phyloP scores from a whole-genome alignment of 2,888 invertebrate genomes.

The Nephrotoma guestfalica region DNA sequence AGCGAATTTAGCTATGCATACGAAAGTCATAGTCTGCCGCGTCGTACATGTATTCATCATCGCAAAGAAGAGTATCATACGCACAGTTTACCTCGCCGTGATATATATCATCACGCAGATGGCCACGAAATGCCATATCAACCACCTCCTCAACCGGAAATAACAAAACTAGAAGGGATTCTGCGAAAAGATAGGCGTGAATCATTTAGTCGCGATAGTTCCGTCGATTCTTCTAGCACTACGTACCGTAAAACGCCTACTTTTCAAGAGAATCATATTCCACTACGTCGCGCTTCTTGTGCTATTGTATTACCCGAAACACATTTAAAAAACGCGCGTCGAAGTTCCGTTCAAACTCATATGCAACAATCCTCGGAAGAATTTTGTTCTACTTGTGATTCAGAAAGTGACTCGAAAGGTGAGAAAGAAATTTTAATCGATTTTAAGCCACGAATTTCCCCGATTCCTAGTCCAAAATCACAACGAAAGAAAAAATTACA shows the following conservation, averaged over 20 bases:
- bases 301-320: slow-evolving; percentile 12
- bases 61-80: slow-evolving; percentile 26
- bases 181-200: background rate
- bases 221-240: slow-evolving; percentile 10
- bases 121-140: background rate
- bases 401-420: slow-evolving; percentile 11
- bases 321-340: slow-evolving; percentile 3
- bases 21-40: slow-evolving; percentile 30
- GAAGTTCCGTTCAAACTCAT: slow-evolving; percentile 22
- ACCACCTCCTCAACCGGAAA: background rate
- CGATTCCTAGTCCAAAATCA: slow-evolving; percentile 42
- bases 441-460: slow-evolving; percentile 63
- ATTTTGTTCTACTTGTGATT: slow-evolving; percentile 14
- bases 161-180: background rate
- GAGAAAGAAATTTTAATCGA: slow-evolving; percentile 75
- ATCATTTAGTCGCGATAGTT: slow-evolving; percentile 11
- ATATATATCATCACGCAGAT: slow-evolving; percentile 19
- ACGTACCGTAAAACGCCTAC: background rate
- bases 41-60: slow-evolving; percentile 28
- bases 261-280: slow-evolving; percentile 14
- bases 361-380: slow-evolving; percentile 10
- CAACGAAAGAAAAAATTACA: slow-evolving; percentile 38
- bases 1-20: slow-evolving; percentile 20
- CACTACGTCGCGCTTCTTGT: slow-evolving; percentile 9
- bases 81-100: slow-evolving; percentile 27